These are phyloP conservation scores for Phenganax stokvisi DNA, from an alignment of 92 coral and sea anemone genomes.

Conservation along the genomic window DNA sequence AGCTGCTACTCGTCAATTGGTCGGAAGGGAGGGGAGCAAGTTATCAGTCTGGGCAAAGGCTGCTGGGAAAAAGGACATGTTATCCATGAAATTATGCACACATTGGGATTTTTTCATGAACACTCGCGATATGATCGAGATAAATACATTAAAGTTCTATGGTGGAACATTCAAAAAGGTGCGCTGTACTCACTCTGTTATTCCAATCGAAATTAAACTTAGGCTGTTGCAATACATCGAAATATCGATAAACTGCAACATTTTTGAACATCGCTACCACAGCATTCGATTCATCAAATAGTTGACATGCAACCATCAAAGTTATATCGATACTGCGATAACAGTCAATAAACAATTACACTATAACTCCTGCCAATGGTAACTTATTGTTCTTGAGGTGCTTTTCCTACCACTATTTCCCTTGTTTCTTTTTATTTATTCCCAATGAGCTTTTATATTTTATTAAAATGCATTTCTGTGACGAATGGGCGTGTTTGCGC, in stretches of 20 bases:
- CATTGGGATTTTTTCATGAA: slow-evolving; percentile 38
- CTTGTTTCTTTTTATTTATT: too few species aligned
- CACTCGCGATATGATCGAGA: slow-evolving; percentile 39
- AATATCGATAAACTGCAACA: not conserved
- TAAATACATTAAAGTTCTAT: slow-evolving; percentile 30
- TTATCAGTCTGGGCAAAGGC: slow-evolving; percentile 12
- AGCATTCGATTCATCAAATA: not conserved
- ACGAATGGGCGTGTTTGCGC: too few species aligned
- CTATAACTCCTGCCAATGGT: too few species aligned
- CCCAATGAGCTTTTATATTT: too few species aligned
- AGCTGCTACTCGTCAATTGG: slow-evolving; percentile 40
- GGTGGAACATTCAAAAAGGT: slow-evolving; percentile 38
- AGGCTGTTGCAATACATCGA: too few species aligned
- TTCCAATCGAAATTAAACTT: not conserved
- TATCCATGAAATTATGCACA: slow-evolving; percentile 37
- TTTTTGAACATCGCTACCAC: not conserved
- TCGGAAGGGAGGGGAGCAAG: slow-evolving; percentile 32
- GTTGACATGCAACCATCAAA: not conserved
- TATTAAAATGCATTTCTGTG: too few species aligned
- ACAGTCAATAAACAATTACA: too few species aligned
- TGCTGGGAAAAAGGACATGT: slow-evolving; percentile 29
- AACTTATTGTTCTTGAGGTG: too few species aligned
- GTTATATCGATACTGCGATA: too few species aligned
- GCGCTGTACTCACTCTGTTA: not conserved
- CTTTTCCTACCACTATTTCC: too few species aligned